phyloP scores from a whole-genome alignment of 2,113 vertebrate genomes.

The Chitala chitala region DNA sequence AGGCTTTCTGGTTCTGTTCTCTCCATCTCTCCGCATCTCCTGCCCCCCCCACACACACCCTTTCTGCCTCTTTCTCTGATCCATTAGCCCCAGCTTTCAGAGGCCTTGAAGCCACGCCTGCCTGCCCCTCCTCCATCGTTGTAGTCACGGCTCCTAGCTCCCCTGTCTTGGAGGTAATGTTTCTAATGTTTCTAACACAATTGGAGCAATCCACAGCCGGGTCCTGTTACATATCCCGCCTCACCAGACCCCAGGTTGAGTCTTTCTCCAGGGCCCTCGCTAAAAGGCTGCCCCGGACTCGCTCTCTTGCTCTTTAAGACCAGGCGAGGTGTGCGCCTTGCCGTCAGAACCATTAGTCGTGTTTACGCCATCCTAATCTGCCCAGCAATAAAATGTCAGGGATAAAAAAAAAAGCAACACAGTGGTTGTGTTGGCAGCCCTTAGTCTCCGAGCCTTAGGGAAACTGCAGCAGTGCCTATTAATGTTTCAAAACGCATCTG shows the following conservation, averaged over 20 bases:
- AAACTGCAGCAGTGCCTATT: conserved; percentile 59
- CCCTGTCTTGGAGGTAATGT: conserved; percentile 53
- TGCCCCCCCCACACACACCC: conserved; percentile 33
- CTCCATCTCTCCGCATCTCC: conserved; percentile 29
- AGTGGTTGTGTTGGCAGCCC: conserved; percentile 35
- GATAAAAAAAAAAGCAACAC: conserved; percentile 22
- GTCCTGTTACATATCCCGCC: conserved; percentile 37
- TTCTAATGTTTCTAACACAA: conserved; percentile 64
- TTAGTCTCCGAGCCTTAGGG: conserved; percentile 43
- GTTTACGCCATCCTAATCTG: conserved; percentile 63
- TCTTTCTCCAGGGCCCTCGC: conserved; percentile 65
- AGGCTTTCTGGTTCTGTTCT: conserved; percentile 37
- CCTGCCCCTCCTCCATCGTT: conserved; percentile 47
- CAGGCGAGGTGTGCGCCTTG: conserved; percentile 36
- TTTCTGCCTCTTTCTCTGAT: conserved; percentile 40
- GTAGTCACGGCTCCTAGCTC: conserved; percentile 42
- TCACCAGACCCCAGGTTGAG: conserved; percentile 45
- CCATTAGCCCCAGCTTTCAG: conserved; percentile 59
- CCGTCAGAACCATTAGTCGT: conserved; percentile 51
- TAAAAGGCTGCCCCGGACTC: conserved; percentile 57
- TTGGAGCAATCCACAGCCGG: conserved; percentile 47
- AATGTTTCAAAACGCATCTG: conserved; percentile 72
- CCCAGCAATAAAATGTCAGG: conserved; percentile 32
- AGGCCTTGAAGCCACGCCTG: conserved; percentile 47
- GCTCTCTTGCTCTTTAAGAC: conserved; percentile 9